Evolutionary conservation across 2,113 vertebrate genomes (phyloP).

Genomic region (Cryptomyrus ogoouensis): DNA sequence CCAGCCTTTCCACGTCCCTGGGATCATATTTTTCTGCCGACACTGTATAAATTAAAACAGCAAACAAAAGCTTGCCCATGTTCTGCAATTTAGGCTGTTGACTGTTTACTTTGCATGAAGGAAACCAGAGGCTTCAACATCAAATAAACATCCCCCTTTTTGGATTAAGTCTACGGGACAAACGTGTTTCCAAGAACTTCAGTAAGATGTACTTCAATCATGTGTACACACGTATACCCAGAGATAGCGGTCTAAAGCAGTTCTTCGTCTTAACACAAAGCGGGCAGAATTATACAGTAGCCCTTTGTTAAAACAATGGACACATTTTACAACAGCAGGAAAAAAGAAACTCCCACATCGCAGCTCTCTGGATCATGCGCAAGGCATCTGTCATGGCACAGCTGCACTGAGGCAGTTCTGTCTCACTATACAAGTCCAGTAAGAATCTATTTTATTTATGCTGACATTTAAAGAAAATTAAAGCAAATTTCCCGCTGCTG

Average conservation of each 20-base stretch:
- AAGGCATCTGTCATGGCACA: not conserved
- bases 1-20: conserved; percentile 82
- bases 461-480: not conserved
- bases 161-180: not conserved
- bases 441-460: not conserved
- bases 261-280: not conserved
- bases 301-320: not conserved
- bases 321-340: not conserved
- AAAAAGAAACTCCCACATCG: not conserved
- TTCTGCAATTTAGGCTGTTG: not conserved
- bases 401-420: not conserved
- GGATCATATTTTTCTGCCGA: conserved; percentile 81
- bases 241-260: not conserved
- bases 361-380: not conserved
- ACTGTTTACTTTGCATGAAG: not conserved
- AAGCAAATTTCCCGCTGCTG: not conserved
- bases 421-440: not conserved
- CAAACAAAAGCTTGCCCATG: not conserved
- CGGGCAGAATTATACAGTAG: not conserved
- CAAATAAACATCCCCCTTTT: not conserved
- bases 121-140: not conserved
- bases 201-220: not conserved
- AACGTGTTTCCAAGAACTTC: not conserved
- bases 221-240: not conserved
- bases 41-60: conserved; percentile 53